A percentile compares a stretch with the other conserved stretches of the same genome.
Evolutionary conservation across 1,140 invertebrate species (phyloP).

Genomic region (Cataglyphis hispanica): DNA sequence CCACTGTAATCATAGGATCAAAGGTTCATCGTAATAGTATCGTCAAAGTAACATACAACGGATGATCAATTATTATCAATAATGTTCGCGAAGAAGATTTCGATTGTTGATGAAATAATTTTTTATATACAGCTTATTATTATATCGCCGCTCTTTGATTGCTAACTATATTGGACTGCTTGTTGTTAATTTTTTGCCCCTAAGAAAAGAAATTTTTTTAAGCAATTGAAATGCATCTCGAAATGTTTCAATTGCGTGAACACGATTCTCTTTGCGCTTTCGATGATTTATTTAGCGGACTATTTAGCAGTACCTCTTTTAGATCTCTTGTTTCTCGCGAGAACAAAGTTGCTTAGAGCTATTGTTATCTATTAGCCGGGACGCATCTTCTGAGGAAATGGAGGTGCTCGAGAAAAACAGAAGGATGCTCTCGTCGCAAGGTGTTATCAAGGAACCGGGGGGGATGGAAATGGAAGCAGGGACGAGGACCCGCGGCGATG

Average conservation of each 20-base stretch:
- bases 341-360: constrained; percentile 57
- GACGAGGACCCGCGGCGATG: constrained; percentile 71
- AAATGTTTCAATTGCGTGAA: neutral
- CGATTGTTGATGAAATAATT: neutral
- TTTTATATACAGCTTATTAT: neutral
- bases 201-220: neutral
- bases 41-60: neutral
- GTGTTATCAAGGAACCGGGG: constrained; percentile 69
- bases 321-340: constrained; percentile 26
- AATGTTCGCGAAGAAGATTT: neutral
- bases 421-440: constrained; percentile 67
- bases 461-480: constrained; percentile 72
- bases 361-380: constrained; percentile 81
- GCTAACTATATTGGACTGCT: too few species aligned
- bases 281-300: constrained; percentile 46
- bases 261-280: neutral
- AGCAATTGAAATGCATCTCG: neutral
- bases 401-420: constrained; percentile 74
- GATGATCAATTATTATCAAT: neutral
- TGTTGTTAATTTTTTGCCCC: too few species aligned
- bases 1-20: neutral
- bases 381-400: constrained; percentile 77
- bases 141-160: neutral
- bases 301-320: neutral
- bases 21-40: constrained; percentile 1